A percentile compares a stretch with the other conserved stretches of the same genome.
Conservation (phyloP, 1,140 invertebrate genomes). For the Periplaneta americana region DNA sequence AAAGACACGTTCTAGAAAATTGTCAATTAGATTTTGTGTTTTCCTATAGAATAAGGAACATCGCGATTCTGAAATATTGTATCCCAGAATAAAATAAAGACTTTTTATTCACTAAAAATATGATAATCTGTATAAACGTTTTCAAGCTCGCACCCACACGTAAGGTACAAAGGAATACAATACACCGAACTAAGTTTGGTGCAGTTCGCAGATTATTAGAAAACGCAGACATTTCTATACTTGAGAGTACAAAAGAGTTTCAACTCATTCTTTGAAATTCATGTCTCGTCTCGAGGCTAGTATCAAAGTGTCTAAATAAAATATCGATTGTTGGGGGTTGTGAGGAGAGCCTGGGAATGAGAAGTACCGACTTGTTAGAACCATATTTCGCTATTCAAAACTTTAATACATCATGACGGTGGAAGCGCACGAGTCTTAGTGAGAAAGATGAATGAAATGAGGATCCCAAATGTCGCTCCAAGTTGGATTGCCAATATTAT, state of each 20-base stretch:
- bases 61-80: no score
- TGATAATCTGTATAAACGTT: no score
- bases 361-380: neutral
- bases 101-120: no score
- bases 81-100: no score
- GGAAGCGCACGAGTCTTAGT: neutral
- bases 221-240: neutral
- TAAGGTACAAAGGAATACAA: no score
- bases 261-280: neutral
- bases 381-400: neutral
- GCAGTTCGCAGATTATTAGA: neutral
- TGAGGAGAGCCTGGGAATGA: neutral
- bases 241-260: neutral
- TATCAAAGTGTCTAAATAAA: neutral
- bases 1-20: no score
- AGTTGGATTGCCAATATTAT: neutral
- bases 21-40: no score
- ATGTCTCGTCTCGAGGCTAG: neutral
- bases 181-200: neutral
- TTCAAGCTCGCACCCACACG: no score
- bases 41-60: no score
- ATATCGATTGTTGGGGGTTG: neutral
- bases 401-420: neutral
- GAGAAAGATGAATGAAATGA: neutral
- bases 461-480: neutral